Percentiles rank a stretch among this genome's conserved stretches.
Evolutionary conservation across 1,140 invertebrate species (phyloP).

Genomic region (Heliconius hermathena): DNA sequence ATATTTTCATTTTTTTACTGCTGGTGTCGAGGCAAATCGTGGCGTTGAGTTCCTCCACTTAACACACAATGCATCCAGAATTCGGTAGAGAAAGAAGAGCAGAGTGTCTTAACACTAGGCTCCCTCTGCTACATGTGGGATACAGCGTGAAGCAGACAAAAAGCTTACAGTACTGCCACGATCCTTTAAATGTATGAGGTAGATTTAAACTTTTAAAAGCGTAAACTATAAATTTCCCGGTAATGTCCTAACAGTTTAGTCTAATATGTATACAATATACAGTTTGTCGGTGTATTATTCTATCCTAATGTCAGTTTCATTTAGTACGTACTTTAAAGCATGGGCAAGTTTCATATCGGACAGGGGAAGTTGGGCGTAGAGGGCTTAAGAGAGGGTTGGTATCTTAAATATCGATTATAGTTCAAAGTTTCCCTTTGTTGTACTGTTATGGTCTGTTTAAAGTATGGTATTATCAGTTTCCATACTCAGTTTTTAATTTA

Average conservation of each 20-base stretch:
- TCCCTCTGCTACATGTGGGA: no score
- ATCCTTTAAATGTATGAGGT: not conserved
- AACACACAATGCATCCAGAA: no score
- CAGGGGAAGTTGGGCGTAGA: conserved; percentile 18
- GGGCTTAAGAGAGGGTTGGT: not conserved
- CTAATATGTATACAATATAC: not conserved
- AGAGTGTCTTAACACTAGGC: no score
- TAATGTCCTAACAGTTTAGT: conserved; percentile 11
- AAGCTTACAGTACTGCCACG: not conserved
- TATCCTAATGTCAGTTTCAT: conserved; percentile 27
- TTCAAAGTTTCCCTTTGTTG: not conserved
- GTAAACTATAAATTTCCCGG: not conserved
- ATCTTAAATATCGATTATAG: conserved; percentile 6
- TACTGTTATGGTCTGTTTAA: not conserved
- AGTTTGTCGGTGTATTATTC: conserved; percentile 12
- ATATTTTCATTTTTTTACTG: no score
- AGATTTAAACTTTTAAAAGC: not conserved
- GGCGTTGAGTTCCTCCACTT: no score
- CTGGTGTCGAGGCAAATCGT: no score
- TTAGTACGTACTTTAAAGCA: conserved; percentile 25
- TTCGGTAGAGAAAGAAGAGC: no score
- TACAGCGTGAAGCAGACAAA: no score
- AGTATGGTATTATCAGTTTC: no score
- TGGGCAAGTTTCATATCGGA: conserved; percentile 27
- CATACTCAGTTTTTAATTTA: no score